A percentile compares a stretch with the other conserved stretches of the same genome.
Conservation (phyloP, 2,888 invertebrate species). For the Danaus chrysippus region DNA sequence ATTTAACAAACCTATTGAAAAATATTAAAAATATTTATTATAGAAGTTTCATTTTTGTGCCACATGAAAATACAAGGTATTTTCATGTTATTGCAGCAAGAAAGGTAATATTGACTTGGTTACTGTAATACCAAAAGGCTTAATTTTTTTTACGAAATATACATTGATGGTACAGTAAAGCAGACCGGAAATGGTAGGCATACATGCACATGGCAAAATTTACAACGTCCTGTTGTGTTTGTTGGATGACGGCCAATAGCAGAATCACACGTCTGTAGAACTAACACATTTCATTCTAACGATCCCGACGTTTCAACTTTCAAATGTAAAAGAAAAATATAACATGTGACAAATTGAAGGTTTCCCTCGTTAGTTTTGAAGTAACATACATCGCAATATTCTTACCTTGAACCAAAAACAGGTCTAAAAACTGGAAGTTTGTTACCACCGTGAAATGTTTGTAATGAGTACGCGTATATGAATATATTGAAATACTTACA, state of each 20-base stretch:
- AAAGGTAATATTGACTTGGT: background rate
- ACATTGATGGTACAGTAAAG: background rate
- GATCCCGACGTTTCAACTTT: slow-evolving; percentile 1
- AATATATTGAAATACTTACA: slow-evolving; percentile 74
- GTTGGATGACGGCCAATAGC: slow-evolving; percentile 17
- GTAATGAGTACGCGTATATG: background rate
- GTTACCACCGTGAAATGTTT: background rate
- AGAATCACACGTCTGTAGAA: slow-evolving; percentile 16
- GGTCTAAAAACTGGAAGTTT: background rate
- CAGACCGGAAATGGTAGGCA: background rate
- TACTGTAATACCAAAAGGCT: background rate
- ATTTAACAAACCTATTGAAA: no score
- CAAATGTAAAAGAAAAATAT: background rate
- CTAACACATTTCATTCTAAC: slow-evolving; percentile 5
- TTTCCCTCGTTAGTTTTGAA: background rate
- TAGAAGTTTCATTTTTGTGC: no score
- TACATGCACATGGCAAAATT: slow-evolving; percentile 17
- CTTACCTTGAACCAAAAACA: no score
- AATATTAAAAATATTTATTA: no score
- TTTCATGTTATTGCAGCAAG: no score
- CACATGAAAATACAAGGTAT: no score
- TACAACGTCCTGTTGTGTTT: slow-evolving; percentile 13
- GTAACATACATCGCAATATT: background rate
- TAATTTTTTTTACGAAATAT: background rate
- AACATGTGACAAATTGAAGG: background rate